phyloP scores from a whole-genome alignment of 1,140 invertebrate species.

The Callitettix versicolor region DNA sequence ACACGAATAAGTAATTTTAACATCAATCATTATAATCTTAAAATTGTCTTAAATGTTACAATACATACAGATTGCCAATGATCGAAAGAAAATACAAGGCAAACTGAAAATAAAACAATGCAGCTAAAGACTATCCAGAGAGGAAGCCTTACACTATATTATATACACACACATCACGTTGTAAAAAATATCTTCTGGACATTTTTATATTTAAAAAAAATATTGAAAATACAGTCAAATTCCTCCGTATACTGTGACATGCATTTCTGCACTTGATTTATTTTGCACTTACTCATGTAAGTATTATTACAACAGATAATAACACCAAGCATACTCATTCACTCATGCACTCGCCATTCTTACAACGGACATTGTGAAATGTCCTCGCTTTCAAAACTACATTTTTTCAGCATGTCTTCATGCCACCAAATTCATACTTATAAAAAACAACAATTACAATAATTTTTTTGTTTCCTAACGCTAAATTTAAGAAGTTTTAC shows the following conservation, averaged over 20 bases:
- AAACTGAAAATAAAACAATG: slow-evolving; percentile 1
- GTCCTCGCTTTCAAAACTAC: no score
- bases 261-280: slow-evolving; percentile 5
- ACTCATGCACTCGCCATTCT: neutral
- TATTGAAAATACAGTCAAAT: slow-evolving; percentile 9
- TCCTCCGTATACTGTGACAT: slow-evolving; percentile 8
- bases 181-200: slow-evolving; percentile 15
- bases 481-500: no score
- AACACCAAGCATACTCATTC: no score
- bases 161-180: slow-evolving; percentile 9
- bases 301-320: neutral
- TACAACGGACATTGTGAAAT: neutral
- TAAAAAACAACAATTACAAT: no score
- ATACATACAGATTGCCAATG: slow-evolving; percentile 16
- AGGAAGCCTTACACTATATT: slow-evolving; percentile 8
- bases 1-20: neutral
- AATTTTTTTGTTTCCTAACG: no score
- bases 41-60: slow-evolving; percentile 17
- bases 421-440: no score
- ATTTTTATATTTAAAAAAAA: slow-evolving; percentile 13
- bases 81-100: slow-evolving; percentile 9
- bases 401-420: no score
- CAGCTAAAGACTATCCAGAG: neutral
- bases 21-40: slow-evolving; percentile 15
- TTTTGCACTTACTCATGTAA: no score